These are phyloP conservation scores for Hemicordylus capensis DNA, from an alignment of 2,113 vertebrate species.

Conservation along the genomic window DNA sequence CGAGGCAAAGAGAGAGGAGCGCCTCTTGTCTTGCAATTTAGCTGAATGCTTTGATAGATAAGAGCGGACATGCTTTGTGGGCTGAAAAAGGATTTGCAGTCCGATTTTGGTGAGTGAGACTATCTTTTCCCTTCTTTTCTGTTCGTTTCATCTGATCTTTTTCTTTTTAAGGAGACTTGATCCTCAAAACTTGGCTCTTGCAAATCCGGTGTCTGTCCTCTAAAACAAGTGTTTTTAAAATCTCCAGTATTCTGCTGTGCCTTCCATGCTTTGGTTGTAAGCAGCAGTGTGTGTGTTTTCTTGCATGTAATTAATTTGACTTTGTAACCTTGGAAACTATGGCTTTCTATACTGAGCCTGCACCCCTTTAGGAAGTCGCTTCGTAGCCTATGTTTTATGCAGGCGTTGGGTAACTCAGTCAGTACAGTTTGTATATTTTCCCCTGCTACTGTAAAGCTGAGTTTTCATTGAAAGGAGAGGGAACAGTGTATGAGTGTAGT, in stretches of 20 bases:
- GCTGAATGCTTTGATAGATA: constrained; percentile 64
- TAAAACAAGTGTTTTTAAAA: neutral
- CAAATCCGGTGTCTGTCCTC: neutral
- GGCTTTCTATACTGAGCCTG: constrained; percentile 16
- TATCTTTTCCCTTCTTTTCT: rapidly evolving
- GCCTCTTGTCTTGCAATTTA: constrained; percentile 37
- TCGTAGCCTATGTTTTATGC: neutral
- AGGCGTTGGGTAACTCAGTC: neutral
- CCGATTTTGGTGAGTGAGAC: constrained; percentile 78
- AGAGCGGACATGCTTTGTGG: constrained; percentile 82
- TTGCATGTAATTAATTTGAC: constrained; percentile 40
- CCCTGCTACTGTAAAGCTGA: neutral
- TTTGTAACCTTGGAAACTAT: constrained; percentile 49
- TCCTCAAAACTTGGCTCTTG: neutral
- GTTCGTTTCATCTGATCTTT: constrained; percentile 45
- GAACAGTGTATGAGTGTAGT: neutral
- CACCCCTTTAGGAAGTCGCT: neutral
- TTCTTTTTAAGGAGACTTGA: constrained; percentile 31
- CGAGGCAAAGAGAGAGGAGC: constrained; percentile 34
- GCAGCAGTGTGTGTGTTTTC: neutral
- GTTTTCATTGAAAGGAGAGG: neutral
- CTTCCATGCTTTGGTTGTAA: constrained; percentile 17
- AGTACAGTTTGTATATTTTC: neutral
- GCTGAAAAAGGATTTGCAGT: constrained; percentile 81
- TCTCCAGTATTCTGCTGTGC: neutral